A percentile compares a stretch with the other conserved stretches of the same genome.
Evolutionary conservation across 2,888 invertebrate species (phyloP).

Genomic region (Tetramorium bicarinatum): DNA sequence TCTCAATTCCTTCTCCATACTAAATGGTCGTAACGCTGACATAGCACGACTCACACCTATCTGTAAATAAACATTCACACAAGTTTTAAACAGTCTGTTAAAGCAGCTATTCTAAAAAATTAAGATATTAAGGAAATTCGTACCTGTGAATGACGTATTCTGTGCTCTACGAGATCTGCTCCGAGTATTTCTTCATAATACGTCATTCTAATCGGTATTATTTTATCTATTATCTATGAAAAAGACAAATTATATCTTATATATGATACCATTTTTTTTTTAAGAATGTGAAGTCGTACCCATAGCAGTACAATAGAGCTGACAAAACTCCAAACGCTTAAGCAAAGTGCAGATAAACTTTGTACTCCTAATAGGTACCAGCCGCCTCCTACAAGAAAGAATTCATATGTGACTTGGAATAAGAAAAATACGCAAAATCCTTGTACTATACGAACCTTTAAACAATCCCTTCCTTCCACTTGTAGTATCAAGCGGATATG

Average conservation of each 20-base stretch:
- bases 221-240: conserved; percentile 89
- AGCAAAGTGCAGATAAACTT: conserved; percentile 90
- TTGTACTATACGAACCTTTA: conserved; percentile 88
- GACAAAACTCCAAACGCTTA: conserved; percentile 91
- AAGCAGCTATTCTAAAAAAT: conserved; percentile 37
- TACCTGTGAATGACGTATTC: conserved; percentile 91
- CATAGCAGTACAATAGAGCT: conserved; percentile 92
- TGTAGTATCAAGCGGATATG: conserved; percentile 93
- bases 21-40: conserved; percentile 90
- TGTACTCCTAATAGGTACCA: conserved; percentile 96
- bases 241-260: background rate
- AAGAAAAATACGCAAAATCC: conserved; percentile 2
- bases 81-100: conserved; percentile 21
- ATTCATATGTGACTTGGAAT: conserved; percentile 12
- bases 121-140: conserved; percentile 69
- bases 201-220: conserved; percentile 94
- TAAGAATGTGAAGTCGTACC: conserved; percentile 83
- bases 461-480: conserved; percentile 91
- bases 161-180: conserved; percentile 96
- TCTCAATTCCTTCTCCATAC: conserved; percentile 86
- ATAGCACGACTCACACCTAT: conserved; percentile 91
- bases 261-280: conserved; percentile 12
- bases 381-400: conserved; percentile 90
- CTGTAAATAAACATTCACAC: conserved; percentile 68
- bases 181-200: conserved; percentile 95